These are phyloP conservation scores for Ispidina lecontei DNA, from an alignment of 2,797 vertebrate genomes.

Conservation along the genomic window DNA sequence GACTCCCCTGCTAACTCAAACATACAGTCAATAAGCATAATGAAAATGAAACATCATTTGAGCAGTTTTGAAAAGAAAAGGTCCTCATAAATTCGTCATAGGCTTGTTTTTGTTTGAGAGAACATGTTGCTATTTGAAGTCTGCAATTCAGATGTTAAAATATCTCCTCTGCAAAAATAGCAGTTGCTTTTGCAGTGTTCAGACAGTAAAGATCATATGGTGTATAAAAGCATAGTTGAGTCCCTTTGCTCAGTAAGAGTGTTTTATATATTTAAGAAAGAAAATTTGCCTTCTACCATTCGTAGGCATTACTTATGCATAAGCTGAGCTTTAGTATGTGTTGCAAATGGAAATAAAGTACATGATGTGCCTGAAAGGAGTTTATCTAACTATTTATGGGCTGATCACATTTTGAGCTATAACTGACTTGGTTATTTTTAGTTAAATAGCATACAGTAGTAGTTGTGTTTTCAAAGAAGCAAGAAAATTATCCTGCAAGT, in stretches of 20 bases:
- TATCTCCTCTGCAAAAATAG: background rate
- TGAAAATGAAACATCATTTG: background rate
- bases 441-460: background rate
- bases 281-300: background rate
- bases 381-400: slow-evolving; percentile 56
- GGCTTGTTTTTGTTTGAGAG: background rate
- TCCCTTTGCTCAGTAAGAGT: background rate
- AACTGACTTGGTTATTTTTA: slow-evolving; percentile 41
- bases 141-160: slow-evolving; percentile 11
- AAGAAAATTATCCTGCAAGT: background rate
- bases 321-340: background rate
- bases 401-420: slow-evolving; percentile 48
- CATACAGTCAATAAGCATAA: accelerated
- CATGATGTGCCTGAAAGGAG: slow-evolving; percentile 40
- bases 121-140: background rate
- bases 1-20: background rate
- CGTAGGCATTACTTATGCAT: background rate
- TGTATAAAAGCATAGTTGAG: background rate
- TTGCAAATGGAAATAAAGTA: slow-evolving; percentile 55
- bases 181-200: background rate
- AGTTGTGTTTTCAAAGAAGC: background rate
- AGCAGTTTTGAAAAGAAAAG: background rate
- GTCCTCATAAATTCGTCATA: background rate
- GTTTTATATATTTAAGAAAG: background rate
- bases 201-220: background rate